Evolutionary conservation across 1,140 invertebrate genomes (phyloP), one percentile per base, ranked within the genome.

Genomic region (Chionoecetes opilio): DNA sequence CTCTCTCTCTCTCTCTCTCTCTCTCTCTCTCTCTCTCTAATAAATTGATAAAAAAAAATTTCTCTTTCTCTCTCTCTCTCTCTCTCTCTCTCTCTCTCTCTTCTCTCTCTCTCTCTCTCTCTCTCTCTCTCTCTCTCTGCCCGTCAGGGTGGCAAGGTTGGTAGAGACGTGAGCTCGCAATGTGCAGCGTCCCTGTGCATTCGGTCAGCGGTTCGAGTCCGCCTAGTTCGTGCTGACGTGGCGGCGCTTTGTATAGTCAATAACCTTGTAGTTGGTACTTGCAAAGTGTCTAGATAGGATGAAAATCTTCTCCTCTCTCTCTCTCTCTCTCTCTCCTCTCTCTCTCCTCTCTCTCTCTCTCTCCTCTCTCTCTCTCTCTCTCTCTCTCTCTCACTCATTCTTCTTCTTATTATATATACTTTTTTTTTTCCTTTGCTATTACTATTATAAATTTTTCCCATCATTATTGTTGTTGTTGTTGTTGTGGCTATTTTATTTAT

Each of bases 1-100:
- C 82, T 85, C 82, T 85, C 82, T 85, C 82, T 85, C 82, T 85
- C 82, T 85, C 82, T 85, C 82, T 85, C 82, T 85, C 82, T 85
- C 82, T 85, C 34, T 35, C 34, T 35, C 34, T 35, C 34, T 35
- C 34, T 31, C 34, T 35, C 34, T 31, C 34, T 35, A n/a, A n/a
- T n/a, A n/a, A n/a, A n/a, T n/a, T n/a, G n/a, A n/a, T n/a, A n/a
- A n/a, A n/a, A n/a, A n/a, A n/a, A n/a, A n/a, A n/a, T n/a, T n/a
- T n/a, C n/a, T 26, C 11, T 21, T 34, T 84, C n/a, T 84, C 82
- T 85, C 29, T 85, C 82, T 85, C 29, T 85, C 82, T 85, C 82
- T 85, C 29, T 85, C 82, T 85, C 29, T 85, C 82, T 85, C 5
- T 21, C 82, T 85, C 5, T 85, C 14, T n/a, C 29, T 14, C 11